Base-by-base conservation (phyloP, 2,797 vertebrate species). In the Cyclura pinguis region DNA sequence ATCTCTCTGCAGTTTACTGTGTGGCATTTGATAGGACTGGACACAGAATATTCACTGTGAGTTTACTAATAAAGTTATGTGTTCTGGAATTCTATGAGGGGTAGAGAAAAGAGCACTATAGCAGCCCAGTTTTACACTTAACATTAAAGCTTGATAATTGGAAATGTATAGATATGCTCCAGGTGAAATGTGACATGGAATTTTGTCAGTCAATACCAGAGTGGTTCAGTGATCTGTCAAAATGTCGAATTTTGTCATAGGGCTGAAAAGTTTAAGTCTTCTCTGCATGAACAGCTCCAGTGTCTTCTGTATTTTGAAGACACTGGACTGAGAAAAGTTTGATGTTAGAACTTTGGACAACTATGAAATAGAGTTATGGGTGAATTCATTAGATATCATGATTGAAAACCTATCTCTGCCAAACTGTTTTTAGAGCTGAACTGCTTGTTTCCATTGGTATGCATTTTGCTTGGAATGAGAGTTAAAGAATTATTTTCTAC, bases 1-100 rank as follows among this genome's bases (percentile, higher is more conserved):
- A 99, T 95, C 98, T 99, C 32, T 99, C 99, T 91, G 98, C 99
- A 62, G 99, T 99, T 55, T 99, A 99, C 96, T 99, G 99, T 96
- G 99, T 99, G 80, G 98, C 98, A 38, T 99, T 99, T 85, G 99
- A 99, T 95, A 98, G 99, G 94, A 98, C 99, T 35, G 99, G 99
- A 95, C 98, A 98, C 96, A 98, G 99, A 97, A 99, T 99, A 96
- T 99, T 99, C 95, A 99, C 99, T 95, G 99, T 99, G 96, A 99
- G 99, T 97, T 92, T 69, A 80, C 47, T 88, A 18, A 69, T 57
- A 24, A 81, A 80, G 14, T 89, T 27, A 6, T 84, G n/a, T 50
- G 42, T 83, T 80, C 16, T 92, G 81, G 86, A 47, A 80, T 1
- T 42, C 67, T 74, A n/a, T 81, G 57, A 64, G 24, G 4, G 74